Evolutionary conservation across 2,113 vertebrate species (phyloP), one percentile per base, ranked within the genome.

Genomic region (Hiodon alosoides): DNA sequence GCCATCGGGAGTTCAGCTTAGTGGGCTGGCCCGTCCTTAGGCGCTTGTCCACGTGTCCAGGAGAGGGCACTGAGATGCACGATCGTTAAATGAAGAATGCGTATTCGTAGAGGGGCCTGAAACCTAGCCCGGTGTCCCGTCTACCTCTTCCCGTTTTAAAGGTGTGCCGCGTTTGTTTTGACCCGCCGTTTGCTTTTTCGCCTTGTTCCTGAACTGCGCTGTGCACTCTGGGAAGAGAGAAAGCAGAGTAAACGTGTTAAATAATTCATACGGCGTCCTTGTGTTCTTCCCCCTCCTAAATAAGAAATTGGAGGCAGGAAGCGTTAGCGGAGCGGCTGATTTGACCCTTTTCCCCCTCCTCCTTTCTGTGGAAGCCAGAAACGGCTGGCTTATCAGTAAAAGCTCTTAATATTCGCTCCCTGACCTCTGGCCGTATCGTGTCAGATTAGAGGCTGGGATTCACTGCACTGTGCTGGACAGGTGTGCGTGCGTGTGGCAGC

Each of bases 221-320:
- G 5, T 52, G 71, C 75, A 78, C 78, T 78, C 60, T 16, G 61
- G 51, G 46, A 52, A 78, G 67, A 59, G 77, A 74, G 73, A 71
- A 67, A 77, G 73, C 76, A 75, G 78, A 72, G 77, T 73, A 83
- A 76, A 83, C 79, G 78, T 58, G 50, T 79, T 89, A 80, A 90
- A 88, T 90, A 77, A 89, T 89, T 85, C 73, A 88, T 65, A 13
- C 69, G 7, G 69, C 67, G 62, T 81, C 78, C 79, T 79, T 77
- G 68, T 67, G 58, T 77, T 71, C 31, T 73, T 71, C 58, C 74
- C 46, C 52, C 74, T 72, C 51, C 48, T 80, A 68, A 83, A 79
- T 78, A 76, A 79, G 78, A 69, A 72, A 79, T 71, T 53, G 69
- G 52, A 58, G 50, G 69, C 58, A 66, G 68, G 50, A 31, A 59